Percentiles rank a stretch among this genome's conserved stretches.
Conservation (phyloP, 2,797 vertebrate species). For the Calcarius lapponicus region DNA sequence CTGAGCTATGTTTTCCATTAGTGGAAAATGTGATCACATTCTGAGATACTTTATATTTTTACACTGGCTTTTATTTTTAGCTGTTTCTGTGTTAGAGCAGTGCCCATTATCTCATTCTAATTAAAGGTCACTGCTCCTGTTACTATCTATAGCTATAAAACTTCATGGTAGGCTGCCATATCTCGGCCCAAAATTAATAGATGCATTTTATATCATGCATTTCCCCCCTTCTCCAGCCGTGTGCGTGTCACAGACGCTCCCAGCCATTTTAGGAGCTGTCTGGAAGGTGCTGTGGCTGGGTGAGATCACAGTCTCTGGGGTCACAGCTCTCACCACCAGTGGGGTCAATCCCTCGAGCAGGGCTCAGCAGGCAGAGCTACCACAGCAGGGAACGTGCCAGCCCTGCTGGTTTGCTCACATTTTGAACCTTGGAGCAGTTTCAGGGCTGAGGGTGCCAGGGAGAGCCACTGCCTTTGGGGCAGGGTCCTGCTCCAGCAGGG, state of each 20-base stretch:
- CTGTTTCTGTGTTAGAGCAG: constrained; percentile 33
- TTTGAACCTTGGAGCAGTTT: neutral
- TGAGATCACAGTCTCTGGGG: neutral
- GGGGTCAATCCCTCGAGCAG: neutral
- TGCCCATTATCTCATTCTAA: constrained; percentile 56
- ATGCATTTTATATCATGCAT: neutral
- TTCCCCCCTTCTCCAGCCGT: neutral
- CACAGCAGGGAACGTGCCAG: rapidly evolving
- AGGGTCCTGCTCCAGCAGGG: neutral
- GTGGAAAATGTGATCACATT: constrained; percentile 61
- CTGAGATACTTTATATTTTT: constrained; percentile 47
- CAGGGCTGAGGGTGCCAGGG: neutral
- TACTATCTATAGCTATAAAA: constrained; percentile 41
- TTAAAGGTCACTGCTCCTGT: constrained; percentile 60
- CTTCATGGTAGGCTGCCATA: neutral
- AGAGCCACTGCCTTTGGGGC: neutral
- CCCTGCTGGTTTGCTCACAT: neutral
- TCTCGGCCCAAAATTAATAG: constrained; percentile 28
- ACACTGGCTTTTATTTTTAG: constrained; percentile 55
- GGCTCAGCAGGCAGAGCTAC: neutral
- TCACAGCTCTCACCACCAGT: too few relatives aligned
- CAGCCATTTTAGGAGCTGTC: neutral
- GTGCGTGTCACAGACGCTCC: neutral
- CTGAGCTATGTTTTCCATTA: constrained; percentile 51
- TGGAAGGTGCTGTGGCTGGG: neutral